Base-by-base conservation (phyloP, 2,113 vertebrate species). In the Bucco capensis region DNA sequence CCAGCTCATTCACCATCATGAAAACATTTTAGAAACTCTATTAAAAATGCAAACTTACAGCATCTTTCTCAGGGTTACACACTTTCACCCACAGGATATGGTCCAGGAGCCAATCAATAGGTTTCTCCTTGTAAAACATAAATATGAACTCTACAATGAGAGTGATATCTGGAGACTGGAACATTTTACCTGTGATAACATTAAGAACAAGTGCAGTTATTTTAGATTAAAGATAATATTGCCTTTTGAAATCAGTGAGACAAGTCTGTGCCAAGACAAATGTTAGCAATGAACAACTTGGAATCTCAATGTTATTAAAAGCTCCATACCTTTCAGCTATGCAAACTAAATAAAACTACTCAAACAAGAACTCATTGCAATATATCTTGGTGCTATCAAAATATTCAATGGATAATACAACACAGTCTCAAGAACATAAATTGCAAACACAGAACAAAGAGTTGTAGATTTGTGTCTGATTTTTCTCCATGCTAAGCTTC, bases 21-120 rank as follows among this genome's bases (percentile, higher is more conserved):
- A 79, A 83, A 77, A 30, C 60, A 65, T 66, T 72, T 83, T 71
- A 83, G 42, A 90, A 92, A 21, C 31, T 87, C 74, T 60, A 46
- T 21, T 65, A 42, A 13, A 67, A 82, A 64, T 84, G 73, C 28
- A 66, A 74, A 98, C 98, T 96, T 98, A 99, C 99, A 74, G 99
- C 98, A 90, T 99, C 99, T 97, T 99, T 99, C 96, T 99, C 99
- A 35, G 99, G 99, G 88, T 99, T 99, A 98, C 99, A 99, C 82
- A 99, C 99, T 98, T 99, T 99, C 58, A 99, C 99, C 99, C 99
- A 99, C 50, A 99, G 98, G 92, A 99, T 99, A 82, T 99, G 99
- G 90, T 99, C 99, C 95, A 99, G 97, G 47, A 99, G 98, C 99
- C 99, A 99, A 86, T 99, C 99, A 49, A 99, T 99, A 78, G 99